Conservation (phyloP, 1,140 invertebrate species). For the Neodiprion fabricii region DNA sequence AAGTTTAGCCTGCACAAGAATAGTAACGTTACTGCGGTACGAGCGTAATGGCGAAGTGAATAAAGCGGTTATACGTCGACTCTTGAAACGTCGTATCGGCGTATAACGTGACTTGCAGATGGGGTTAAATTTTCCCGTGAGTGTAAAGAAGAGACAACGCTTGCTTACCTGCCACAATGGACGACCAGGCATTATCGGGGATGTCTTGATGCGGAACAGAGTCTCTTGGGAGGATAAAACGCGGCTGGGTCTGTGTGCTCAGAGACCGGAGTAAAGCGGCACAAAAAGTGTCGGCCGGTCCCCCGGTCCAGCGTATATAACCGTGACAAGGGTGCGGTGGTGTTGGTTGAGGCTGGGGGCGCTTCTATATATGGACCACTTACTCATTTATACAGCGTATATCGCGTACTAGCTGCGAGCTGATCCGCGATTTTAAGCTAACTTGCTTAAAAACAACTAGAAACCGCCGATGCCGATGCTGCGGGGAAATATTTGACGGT, state of each 20-base stretch:
- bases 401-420: too few species aligned
- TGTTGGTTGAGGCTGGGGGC: constrained; percentile 45
- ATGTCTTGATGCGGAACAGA: neutral
- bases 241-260: neutral
- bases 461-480: too few species aligned
- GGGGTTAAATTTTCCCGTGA: too few species aligned
- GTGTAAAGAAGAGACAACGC: too few species aligned
- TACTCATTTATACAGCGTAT: constrained; percentile 36
- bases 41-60: neutral
- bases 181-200: constrained; percentile 51
- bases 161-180: constrained; percentile 54
- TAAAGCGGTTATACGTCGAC: neutral
- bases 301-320: constrained; percentile 49
- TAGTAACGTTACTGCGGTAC: neutral
- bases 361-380: constrained; percentile 55
- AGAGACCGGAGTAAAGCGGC: constrained; percentile 17
- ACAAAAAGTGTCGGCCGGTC: constrained; percentile 52
- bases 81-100: too few species aligned
- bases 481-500: too few species aligned
- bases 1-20: too few species aligned
- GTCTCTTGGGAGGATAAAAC: neutral
- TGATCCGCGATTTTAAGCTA: too few species aligned
- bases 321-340: constrained; percentile 44
- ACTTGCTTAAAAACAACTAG: too few species aligned
- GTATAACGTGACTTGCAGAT: too few species aligned